A percentile compares a stretch with the other conserved stretches of the same genome.
phyloP scores from a whole-genome alignment of 2,888 invertebrate species.

The Brachyptera risi region DNA sequence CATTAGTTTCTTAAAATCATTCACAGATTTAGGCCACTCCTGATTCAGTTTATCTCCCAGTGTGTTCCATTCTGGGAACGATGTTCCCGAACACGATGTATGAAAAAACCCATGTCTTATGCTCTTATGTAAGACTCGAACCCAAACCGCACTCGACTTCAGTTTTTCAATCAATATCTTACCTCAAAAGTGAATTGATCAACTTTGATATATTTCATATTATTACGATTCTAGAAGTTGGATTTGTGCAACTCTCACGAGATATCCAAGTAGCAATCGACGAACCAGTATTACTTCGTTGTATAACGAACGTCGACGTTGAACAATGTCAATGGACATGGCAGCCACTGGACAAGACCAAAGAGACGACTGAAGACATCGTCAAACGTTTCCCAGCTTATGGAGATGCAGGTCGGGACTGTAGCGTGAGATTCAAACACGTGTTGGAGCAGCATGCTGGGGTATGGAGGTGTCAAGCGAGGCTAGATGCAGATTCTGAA shows the following conservation, averaged over 20 bases:
- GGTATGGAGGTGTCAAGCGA: constrained; percentile 44
- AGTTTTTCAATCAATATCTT: too few relatives aligned
- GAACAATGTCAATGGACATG: constrained; percentile 45
- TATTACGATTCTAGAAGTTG: constrained; percentile 38
- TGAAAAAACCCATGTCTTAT: too few relatives aligned
- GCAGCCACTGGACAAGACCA: constrained; percentile 36
- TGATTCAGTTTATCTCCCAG: too few relatives aligned
- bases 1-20: too few relatives aligned
- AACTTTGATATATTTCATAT: too few relatives aligned
- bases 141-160: too few relatives aligned
- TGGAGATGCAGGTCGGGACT: constrained; percentile 43
- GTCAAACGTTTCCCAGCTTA: constrained; percentile 42
- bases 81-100: too few relatives aligned
- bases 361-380: constrained; percentile 39
- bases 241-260: constrained; percentile 44
- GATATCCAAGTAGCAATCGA: constrained; percentile 43
- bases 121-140: too few relatives aligned
- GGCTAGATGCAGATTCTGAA: constrained; percentile 40
- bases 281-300: constrained; percentile 42
- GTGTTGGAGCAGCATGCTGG: constrained; percentile 44
- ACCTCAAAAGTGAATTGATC: too few relatives aligned
- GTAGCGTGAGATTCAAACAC: constrained; percentile 44
- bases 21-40: too few relatives aligned
- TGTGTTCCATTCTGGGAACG: too few relatives aligned
- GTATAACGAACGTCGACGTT: constrained; percentile 43